Conservation (phyloP, 1,140 invertebrate species). For the Maconellicoccus hirsutus region DNA sequence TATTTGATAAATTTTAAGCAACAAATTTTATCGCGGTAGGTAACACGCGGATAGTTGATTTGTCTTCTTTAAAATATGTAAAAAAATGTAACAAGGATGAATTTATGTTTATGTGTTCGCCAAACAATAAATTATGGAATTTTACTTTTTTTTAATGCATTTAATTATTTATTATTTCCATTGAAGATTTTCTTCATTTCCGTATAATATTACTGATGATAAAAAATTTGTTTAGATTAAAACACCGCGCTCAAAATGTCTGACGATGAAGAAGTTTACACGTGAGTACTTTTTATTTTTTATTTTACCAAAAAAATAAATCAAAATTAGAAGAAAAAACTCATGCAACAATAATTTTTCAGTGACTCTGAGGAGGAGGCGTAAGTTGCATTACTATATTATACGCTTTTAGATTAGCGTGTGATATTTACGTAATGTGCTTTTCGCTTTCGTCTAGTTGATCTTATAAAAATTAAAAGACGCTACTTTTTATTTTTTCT, state of each 20-base stretch:
- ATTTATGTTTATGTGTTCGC: no score
- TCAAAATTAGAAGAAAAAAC: background rate
- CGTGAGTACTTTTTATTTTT: constrained; percentile 23
- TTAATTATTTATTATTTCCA: no score
- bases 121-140: no score
- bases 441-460: constrained; percentile 8
- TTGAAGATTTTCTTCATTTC: no score
- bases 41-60: no score
- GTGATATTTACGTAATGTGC: constrained; percentile 15
- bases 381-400: constrained; percentile 28
- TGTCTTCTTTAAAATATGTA: no score
- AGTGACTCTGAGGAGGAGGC: constrained; percentile 31
- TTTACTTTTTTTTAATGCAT: background rate
- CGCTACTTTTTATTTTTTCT: background rate
- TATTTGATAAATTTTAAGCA: no score
- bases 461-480: background rate
- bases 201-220: no score
- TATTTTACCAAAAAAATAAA: no score
- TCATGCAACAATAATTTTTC: constrained; percentile 25
- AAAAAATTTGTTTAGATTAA: constrained; percentile 8
- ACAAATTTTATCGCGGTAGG: no score
- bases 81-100: no score
- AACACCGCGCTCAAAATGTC: constrained; percentile 21
- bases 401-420: constrained; percentile 19
- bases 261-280: constrained; percentile 26